Conservation (phyloP, 2,797 vertebrate genomes). For the Arrhamphus sclerolepis region DNA sequence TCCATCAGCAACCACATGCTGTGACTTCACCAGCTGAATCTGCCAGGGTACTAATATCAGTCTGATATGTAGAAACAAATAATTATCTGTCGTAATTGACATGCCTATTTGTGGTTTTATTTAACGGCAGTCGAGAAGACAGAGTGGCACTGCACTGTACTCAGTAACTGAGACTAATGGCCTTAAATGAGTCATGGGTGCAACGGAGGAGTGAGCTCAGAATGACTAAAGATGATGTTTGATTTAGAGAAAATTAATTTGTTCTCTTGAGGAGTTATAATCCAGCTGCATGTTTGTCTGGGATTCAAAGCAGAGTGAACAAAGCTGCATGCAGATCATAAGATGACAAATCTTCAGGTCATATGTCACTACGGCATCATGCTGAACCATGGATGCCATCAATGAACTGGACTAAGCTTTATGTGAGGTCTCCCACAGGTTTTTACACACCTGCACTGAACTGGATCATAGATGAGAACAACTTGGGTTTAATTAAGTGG, state of each 20-base stretch:
- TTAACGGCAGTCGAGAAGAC: constrained; percentile 5
- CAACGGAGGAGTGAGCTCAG: constrained; percentile 10
- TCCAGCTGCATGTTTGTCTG: constrained; percentile 3
- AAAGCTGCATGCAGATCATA: too few relatives aligned
- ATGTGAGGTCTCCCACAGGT: too few relatives aligned
- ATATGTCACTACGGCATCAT: too few relatives aligned
- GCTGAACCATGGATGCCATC: too few relatives aligned
- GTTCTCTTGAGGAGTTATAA: constrained; percentile 4
- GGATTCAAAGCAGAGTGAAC: background rate
- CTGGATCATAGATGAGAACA: too few relatives aligned
- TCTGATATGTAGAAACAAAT: constrained; percentile 14
- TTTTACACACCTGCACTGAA: too few relatives aligned
- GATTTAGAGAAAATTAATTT: constrained; percentile 18
- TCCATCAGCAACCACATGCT: constrained; percentile 36
- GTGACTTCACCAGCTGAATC: constrained; percentile 26
- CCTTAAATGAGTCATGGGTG: constrained; percentile 2
- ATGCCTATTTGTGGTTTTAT: constrained; percentile 2
- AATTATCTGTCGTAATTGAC: constrained; percentile 4
- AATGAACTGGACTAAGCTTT: too few relatives aligned
- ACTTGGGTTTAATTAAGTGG: too few relatives aligned
- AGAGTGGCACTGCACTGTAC: constrained; percentile 1
- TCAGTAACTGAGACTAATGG: constrained; percentile 20
- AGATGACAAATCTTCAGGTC: too few relatives aligned
- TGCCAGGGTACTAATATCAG: constrained; percentile 14
- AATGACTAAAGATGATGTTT: constrained; percentile 17